Base-by-base conservation (phyloP, 1,140 invertebrate species). In the Ceratina japonica region DNA sequence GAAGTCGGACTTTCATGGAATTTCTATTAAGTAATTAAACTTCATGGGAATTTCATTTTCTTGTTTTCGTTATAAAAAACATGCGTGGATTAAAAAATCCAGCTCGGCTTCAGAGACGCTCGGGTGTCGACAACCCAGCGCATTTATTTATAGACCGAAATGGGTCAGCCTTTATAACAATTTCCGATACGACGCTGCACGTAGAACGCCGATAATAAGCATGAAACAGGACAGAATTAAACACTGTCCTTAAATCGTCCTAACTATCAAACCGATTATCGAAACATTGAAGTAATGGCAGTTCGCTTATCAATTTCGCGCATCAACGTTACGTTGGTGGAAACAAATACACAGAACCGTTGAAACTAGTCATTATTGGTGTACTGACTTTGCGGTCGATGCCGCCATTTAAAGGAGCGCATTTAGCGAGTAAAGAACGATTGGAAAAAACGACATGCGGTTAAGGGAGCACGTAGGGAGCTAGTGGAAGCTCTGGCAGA, bases 81-180 rank as follows among this genome's bases (percentile, higher is more conserved):
- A 15, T 18, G 2, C 0, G 3, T 0, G 5, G 51, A 15, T 37
- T n/a, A 18, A 70, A 70, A 20, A 31, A 31, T 70, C 2, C 13
- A n/a, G 24, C 10, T 13, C 51, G 18, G 22, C 54, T 54, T 20
- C 12, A 31, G 31, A 56, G 51, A 13, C 24, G 1, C 51, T 20
- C 24, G 51, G 10, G 24, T 20, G 52, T 18, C 66, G 20, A 37
- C n/a, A 20, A 27, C 52, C 37, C 5, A 27, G 27, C 5, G 27
- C n/a, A 31, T 56, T 70, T 56, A 70, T 70, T 70, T 56, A 70
- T 70, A 37, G 52, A 15, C n/a, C 7, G 20, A 70, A 56, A 56
- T 56, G 52, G 52, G 66, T 70, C 66, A 70, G 3, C 27, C 66
- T 31, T 31, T 56, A 20, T 20, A 37, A 16, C 66, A 70, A 1